These are phyloP conservation scores for Aquatica leii DNA, from an alignment of 2,888 invertebrate species.

Conservation along the genomic window DNA sequence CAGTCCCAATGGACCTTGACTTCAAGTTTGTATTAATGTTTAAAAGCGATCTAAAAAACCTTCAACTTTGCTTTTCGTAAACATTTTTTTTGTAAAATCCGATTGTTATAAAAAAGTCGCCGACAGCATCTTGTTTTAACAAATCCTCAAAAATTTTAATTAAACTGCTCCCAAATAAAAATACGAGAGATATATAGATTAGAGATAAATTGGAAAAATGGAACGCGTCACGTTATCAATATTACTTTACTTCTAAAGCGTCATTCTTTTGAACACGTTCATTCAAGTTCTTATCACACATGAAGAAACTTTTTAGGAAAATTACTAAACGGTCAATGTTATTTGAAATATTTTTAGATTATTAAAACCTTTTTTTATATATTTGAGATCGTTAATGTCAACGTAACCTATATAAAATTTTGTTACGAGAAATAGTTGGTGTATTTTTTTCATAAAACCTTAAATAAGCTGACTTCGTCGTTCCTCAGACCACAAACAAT, in stretches of 20 bases:
- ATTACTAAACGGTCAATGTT: background rate
- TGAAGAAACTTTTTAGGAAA: background rate
- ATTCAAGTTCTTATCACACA: background rate
- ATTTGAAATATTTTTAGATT: background rate
- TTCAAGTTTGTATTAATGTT: slow-evolving; percentile 35
- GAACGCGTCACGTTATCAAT: too few relatives aligned
- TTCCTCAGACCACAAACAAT: slow-evolving; percentile 28
- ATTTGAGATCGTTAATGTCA: slow-evolving; percentile 6
- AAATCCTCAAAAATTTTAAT: too few relatives aligned
- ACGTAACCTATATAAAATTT: slow-evolving; percentile 4
- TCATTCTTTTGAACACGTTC: background rate
- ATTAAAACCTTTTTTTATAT: background rate
- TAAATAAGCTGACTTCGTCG: slow-evolving; percentile 7
- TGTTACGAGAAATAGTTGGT: background rate
- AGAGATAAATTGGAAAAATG: too few relatives aligned
- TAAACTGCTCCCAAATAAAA: too few relatives aligned
- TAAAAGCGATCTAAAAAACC: slow-evolving; percentile 4
- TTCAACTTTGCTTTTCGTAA: too few relatives aligned
- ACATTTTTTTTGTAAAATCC: too few relatives aligned
- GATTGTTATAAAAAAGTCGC: too few relatives aligned
- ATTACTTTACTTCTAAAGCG: background rate
- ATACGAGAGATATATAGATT: too few relatives aligned
- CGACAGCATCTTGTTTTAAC: too few relatives aligned
- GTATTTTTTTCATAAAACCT: slow-evolving; percentile 6
- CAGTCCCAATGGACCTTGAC: slow-evolving; percentile 30